A percentile compares a stretch with the other conserved stretches of the same genome.
Evolutionary conservation across 2,113 vertebrate species (phyloP).

Genomic region (Tyrannus savana): DNA sequence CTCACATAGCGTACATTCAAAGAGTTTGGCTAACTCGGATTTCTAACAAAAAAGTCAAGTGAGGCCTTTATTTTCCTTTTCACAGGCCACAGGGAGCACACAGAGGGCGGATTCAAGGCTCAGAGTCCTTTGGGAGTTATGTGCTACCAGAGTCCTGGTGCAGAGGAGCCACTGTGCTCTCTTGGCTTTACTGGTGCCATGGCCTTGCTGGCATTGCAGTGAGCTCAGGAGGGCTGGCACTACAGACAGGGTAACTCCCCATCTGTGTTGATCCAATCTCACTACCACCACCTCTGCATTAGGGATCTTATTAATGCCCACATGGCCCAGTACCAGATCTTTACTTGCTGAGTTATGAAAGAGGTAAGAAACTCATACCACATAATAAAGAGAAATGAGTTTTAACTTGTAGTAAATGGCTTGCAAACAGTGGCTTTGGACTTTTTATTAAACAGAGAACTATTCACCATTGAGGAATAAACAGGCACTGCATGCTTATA

Average conservation of each 20-base stretch:
- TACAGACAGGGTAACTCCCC: background rate
- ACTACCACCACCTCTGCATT: background rate
- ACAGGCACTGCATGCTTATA: background rate
- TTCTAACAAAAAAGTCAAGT: background rate
- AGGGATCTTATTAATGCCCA: background rate
- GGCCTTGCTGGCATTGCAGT: background rate
- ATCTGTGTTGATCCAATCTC: background rate
- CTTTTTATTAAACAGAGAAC: background rate
- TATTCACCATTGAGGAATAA: background rate
- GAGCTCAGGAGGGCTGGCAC: background rate
- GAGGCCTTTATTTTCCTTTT: background rate
- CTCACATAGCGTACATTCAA: background rate
- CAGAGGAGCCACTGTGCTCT: background rate
- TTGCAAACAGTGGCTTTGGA: background rate
- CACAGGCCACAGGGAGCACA: background rate
- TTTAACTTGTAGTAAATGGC: background rate
- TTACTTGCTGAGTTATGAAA: background rate
- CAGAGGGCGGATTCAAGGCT: background rate
- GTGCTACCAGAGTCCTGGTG: background rate
- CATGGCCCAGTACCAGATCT: background rate
- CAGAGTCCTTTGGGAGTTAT: background rate
- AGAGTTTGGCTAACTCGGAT: background rate
- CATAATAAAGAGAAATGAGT: background rate
- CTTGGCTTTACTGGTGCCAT: background rate
- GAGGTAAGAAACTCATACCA: background rate